Evolutionary conservation across 2,888 invertebrate genomes (phyloP).

Genomic region (Meteorus colon): DNA sequence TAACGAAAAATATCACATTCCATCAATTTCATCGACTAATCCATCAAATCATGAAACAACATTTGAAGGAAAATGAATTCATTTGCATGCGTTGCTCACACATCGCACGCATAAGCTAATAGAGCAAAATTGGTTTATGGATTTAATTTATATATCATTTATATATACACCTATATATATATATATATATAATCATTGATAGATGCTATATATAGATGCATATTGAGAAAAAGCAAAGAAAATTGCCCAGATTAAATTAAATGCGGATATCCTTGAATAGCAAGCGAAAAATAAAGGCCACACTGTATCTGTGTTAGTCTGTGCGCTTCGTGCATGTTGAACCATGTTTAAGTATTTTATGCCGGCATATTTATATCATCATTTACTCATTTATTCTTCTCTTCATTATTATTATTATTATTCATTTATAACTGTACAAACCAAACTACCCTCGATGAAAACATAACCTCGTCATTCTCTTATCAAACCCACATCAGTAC

Average conservation of each 20-base stretch:
- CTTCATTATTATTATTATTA: slow-evolving; percentile 43
- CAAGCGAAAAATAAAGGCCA: slow-evolving; percentile 23
- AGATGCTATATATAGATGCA: too few relatives aligned
- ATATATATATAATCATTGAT: not conserved
- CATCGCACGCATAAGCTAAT: slow-evolving; percentile 48
- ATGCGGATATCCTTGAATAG: slow-evolving; percentile 30
- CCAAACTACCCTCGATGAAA: not conserved
- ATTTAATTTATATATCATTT: not conserved
- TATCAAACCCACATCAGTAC: slow-evolving; percentile 15
- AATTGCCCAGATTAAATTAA: not conserved
- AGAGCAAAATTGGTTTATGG: slow-evolving; percentile 44
- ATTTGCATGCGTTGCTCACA: slow-evolving; percentile 19
- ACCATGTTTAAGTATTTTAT: slow-evolving; percentile 57
- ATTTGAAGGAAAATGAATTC: not conserved
- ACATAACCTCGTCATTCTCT: slow-evolving; percentile 7
- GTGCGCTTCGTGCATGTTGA: slow-evolving; percentile 65
- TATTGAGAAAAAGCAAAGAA: not conserved
- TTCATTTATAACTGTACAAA: slow-evolving; percentile 6
- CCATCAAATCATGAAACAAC: not conserved
- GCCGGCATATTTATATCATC: slow-evolving; percentile 70
- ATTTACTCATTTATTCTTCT: slow-evolving; percentile 50
- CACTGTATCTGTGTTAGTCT: slow-evolving; percentile 57
- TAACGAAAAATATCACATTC: not conserved
- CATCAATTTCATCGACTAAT: not conserved
- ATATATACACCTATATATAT: not conserved